Base-by-base conservation (phyloP, 2,888 invertebrate genomes). In the Tetragonisca angustula region DNA sequence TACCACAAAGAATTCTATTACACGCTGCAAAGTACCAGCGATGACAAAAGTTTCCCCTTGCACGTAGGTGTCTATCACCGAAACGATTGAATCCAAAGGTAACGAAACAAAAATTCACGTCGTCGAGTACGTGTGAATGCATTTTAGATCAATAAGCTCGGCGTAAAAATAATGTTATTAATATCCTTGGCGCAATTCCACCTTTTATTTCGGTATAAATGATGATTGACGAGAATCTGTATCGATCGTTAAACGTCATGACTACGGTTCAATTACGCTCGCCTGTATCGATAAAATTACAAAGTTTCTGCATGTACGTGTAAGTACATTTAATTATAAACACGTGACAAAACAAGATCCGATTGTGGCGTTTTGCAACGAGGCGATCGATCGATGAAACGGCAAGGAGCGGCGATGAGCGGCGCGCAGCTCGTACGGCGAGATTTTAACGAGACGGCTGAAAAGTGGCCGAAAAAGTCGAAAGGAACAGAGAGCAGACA, bases 401-500 rank as follows among this genome's bases (percentile, higher is more conserved):
- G 27, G 59, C 54, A 64, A 50, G 68, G 50, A 52, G 3, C 11
- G 3, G 3, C 11, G 32, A n/a, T 32, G 49, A 59, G 19, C 27
- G 52, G 43, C 43, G 43, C 43, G 43, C 9, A 43, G 43, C n/a
- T n/a, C 50, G 52, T 36, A 24, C 50, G 61, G 52, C 9, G 52
- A 24, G 59, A 61, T 27, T 81, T 77, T 56, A 36, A 64, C 74
- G 77, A 36, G 65, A 61, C 61, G 54, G n/a, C 56, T 56, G 75
- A 68, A 84, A 77, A 62, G 73, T 69, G 69, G 76, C 64, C 61
- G 64, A 64, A 70, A 49, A 75, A 76, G 49, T 50, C 62, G 61
- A 73, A 73, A 75, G 71, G 62, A 81, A 62, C 67, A 56, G 56
- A 56, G 56, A 65, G 82, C 32, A 64, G 72, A 73, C 69, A 82